A percentile compares a stretch with the other conserved stretches of the same genome.
phyloP scores from a whole-genome alignment of 1,140 invertebrate genomes.

The Doryteuthis pealeii region DNA sequence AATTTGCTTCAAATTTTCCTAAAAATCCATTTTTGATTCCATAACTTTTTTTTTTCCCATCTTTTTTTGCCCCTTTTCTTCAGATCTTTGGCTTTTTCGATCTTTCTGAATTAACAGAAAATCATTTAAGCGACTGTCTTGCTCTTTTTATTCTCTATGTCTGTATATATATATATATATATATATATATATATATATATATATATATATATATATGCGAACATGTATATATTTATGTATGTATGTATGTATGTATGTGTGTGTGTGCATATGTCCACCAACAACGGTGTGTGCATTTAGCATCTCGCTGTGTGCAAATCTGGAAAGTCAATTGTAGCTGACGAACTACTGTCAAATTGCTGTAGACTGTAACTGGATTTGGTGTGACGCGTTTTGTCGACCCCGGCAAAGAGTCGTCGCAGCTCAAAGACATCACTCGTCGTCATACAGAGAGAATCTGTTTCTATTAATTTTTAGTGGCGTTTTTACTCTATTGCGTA shows the following conservation, averaged over 20 bases:
- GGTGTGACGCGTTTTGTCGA: constrained; percentile 1
- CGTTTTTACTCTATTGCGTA: constrained; percentile 79
- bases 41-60: too few relatives aligned
- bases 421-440: constrained; percentile 72
- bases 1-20: too few relatives aligned
- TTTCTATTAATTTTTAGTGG: constrained; percentile 75
- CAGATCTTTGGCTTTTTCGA: too few relatives aligned
- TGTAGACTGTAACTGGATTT: constrained; percentile 33
- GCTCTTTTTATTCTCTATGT: too few relatives aligned
- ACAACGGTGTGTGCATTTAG: neutral
- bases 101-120: too few relatives aligned
- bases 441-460: constrained; percentile 81
- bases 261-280: neutral
- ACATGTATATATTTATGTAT: too few relatives aligned
- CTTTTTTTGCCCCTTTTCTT: too few relatives aligned
- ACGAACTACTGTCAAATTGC: constrained; percentile 19
- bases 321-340: neutral
- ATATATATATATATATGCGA: too few relatives aligned
- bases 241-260: too few relatives aligned
- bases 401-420: constrained; percentile 11
- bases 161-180: too few relatives aligned
- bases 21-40: too few relatives aligned
- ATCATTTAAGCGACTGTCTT: too few relatives aligned
- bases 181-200: neutral
- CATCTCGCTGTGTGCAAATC: neutral